Evolutionary conservation across 2,797 vertebrate genomes (phyloP).

Genomic region (Alfaro cultratus): DNA sequence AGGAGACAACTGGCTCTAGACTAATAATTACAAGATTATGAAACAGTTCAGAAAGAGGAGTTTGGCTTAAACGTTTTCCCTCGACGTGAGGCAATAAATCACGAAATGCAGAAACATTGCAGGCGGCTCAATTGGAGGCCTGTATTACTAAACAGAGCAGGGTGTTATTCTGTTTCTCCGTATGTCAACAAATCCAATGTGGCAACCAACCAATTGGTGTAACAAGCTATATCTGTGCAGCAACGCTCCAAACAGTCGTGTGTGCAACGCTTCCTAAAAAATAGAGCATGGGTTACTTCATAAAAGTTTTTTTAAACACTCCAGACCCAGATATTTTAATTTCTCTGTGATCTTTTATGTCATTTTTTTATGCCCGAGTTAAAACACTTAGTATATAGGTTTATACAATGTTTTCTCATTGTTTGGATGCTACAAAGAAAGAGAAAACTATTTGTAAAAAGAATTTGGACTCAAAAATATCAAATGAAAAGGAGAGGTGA

Average conservation of each 20-base stretch:
- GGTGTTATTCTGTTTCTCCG: background rate
- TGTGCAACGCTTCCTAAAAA: background rate
- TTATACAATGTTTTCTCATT: background rate
- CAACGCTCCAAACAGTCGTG: background rate
- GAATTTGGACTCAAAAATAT: background rate
- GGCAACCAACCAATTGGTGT: background rate
- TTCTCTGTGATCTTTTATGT: background rate
- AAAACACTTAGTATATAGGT: background rate
- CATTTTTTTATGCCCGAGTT: background rate
- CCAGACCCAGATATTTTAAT: background rate
- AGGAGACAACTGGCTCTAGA: background rate
- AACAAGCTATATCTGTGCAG: background rate
- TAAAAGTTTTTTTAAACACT: background rate
- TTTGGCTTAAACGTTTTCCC: background rate
- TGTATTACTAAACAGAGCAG: background rate
- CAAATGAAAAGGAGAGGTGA: background rate
- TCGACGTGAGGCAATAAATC: background rate
- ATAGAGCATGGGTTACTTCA: background rate
- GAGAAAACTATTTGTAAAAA: background rate
- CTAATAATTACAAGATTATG: background rate
- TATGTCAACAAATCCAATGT: conserved; percentile 3
- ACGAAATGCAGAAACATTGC: background rate
- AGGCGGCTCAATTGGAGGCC: background rate
- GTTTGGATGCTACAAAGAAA: background rate
- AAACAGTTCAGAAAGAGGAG: background rate